Percentiles rank a stretch among this genome's conserved stretches.
Evolutionary conservation across 2,113 vertebrate genomes (phyloP).

Genomic region (Sinosuthora webbiana): DNA sequence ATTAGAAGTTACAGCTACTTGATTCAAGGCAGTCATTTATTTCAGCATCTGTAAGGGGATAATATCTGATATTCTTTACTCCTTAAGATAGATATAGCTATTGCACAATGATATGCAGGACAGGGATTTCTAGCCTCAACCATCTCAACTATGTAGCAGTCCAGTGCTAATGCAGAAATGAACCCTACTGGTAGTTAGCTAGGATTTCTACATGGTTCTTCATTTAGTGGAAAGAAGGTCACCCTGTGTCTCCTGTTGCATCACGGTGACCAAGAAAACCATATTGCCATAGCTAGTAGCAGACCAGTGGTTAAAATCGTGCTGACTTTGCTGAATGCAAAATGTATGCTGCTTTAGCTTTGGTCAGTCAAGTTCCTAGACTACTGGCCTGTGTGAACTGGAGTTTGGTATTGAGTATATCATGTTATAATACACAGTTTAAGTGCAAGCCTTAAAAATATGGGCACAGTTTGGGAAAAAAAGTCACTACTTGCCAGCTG

Average conservation of each 20-base stretch:
- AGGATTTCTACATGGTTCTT: background rate
- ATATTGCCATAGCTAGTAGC: background rate
- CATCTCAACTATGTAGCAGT: background rate
- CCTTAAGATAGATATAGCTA: background rate
- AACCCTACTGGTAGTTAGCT: background rate
- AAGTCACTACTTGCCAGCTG: background rate
- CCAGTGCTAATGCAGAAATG: background rate
- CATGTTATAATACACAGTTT: background rate
- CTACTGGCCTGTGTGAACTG: background rate
- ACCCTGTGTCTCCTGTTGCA: accelerated
- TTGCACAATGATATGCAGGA: background rate
- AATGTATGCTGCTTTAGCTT: background rate
- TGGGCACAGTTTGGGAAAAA: background rate
- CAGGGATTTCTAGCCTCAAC: background rate
- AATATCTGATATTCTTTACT: background rate
- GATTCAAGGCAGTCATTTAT: background rate
- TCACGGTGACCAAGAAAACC: background rate
- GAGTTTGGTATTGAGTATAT: background rate
- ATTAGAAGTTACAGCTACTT: background rate
- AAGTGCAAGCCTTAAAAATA: background rate
- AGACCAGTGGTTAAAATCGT: background rate
- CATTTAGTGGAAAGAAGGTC: background rate
- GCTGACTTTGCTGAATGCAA: background rate
- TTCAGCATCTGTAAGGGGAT: background rate
- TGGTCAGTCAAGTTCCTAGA: background rate